phyloP scores from a whole-genome alignment of 2,888 invertebrate genomes.

The Acleris literana region DNA sequence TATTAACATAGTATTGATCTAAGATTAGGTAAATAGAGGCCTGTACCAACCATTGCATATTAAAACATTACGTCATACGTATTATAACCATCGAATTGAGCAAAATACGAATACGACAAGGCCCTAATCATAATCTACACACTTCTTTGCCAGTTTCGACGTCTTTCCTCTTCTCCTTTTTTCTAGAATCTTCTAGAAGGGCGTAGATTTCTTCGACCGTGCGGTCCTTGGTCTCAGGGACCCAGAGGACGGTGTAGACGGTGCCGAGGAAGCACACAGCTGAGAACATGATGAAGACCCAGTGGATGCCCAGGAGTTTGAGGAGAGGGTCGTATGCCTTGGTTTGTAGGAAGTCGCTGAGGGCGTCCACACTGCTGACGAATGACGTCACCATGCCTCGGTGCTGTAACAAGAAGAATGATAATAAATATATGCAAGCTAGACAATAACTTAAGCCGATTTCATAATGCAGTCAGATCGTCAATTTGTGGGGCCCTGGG shows the following conservation, averaged over 20 bases:
- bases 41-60: conserved; percentile 11
- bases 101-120: conserved; percentile 27
- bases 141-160: conserved; percentile 61
- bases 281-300: conserved; percentile 78
- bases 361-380: conserved; percentile 70
- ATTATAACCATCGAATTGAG: conserved; percentile 14
- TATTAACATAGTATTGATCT: too few species aligned
- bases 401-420: conserved; percentile 57
- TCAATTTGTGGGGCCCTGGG: too few species aligned
- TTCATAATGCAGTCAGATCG: too few species aligned
- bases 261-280: conserved; percentile 73
- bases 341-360: conserved; percentile 76
- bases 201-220: conserved; percentile 74
- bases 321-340: conserved; percentile 76
- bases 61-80: conserved; percentile 32
- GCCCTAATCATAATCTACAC: conserved; percentile 61
- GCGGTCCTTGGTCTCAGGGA: conserved; percentile 75
- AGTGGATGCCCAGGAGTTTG: conserved; percentile 75
- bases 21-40: too few species aligned
- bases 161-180: conserved; percentile 73
- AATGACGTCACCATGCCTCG: conserved; percentile 77
- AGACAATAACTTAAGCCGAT: too few species aligned
- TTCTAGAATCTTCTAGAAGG: conserved; percentile 62
- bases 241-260: conserved; percentile 72
- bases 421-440: not conserved